phyloP scores from a whole-genome alignment of 2,888 invertebrate species.

The Hypena proboscidalis region DNA sequence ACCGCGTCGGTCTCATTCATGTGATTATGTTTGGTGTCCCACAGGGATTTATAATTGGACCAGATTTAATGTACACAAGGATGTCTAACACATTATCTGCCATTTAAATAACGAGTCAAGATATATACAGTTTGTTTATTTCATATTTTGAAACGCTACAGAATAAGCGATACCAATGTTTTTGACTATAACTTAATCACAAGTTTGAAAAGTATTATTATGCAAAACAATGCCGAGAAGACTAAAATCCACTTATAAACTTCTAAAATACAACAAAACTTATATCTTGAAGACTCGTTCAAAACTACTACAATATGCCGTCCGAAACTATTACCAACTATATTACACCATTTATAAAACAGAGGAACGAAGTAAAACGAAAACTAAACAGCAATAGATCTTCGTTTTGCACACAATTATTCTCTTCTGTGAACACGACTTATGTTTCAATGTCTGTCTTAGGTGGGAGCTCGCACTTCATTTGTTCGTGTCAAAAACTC shows the following conservation, averaged over 20 bases:
- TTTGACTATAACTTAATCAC: not conserved
- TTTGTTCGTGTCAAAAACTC: slow-evolving; percentile 49
- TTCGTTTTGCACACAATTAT: slow-evolving; percentile 68
- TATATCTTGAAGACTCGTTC: slow-evolving; percentile 8
- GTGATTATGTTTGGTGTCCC: slow-evolving; percentile 31
- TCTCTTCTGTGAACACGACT: slow-evolving; percentile 57
- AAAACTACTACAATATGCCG: slow-evolving; percentile 4
- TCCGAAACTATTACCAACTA: slow-evolving; percentile 9
- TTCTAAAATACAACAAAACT: slow-evolving; percentile 4
- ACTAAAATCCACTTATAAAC: slow-evolving; percentile 1
- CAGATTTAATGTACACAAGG: slow-evolving; percentile 17
- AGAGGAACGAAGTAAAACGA: slow-evolving; percentile 41
- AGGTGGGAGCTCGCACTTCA: slow-evolving; percentile 49
- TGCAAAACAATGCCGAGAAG: not conserved
- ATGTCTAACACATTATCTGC: no score
- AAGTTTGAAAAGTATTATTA: not conserved
- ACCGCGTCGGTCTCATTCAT: slow-evolving; percentile 25
- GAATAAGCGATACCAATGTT: no score
- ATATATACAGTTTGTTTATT: no score
- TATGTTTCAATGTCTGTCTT: slow-evolving; percentile 63
- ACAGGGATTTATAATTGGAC: slow-evolving; percentile 34
- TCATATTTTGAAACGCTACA: no score
- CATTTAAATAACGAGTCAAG: no score
- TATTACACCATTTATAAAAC: slow-evolving; percentile 37
- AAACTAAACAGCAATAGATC: slow-evolving; percentile 58